Base-by-base conservation (phyloP, 2,888 invertebrate genomes). In the Oeneis ivallda region DNA sequence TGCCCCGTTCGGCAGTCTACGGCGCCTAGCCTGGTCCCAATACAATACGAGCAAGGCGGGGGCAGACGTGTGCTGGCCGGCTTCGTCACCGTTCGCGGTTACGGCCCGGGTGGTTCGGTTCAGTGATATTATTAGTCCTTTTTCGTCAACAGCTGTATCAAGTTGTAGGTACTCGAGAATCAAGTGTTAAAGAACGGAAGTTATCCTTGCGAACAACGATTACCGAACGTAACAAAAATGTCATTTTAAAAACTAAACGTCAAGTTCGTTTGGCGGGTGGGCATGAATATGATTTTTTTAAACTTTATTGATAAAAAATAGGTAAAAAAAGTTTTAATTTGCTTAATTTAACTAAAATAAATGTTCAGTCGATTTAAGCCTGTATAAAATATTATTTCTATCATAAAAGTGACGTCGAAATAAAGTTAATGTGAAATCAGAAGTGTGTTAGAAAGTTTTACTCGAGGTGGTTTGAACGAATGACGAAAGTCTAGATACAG, bases 101-200 rank as follows among this genome's bases (percentile, higher is more conserved):
- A 26, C 26, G n/a, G n/a, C n/a, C n/a, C n/a, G 26, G 69, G 49
- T 17, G 49, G 49, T 10, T 19, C 19, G 49, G 19, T 56, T 57
- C 49, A 49, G 17, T 19, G 41, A 54, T 17, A 15, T 63, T 52
- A 60, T 63, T 52, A 60, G 50, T 50, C 43, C 45, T 50, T 65
- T 85, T 81, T 83, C 79, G 77, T 78, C 78, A 83, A 85, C 85
- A 81, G 83, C 81, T 80, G 84, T 83, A 82, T 75, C 71, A 74
- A 80, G 73, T 78, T 70, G 72, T 77, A 78, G n/a, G n/a, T 79
- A 77, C 80, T n/a, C n/a, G n/a, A n/a, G 81, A 81, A 83, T 77
- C 79, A 77, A 79, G 82, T 81, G 83, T 84, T 86, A 84, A 76
- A 71, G 83, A 86, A 86, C 86, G 83, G 66, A 78, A 70, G 63